These are phyloP conservation scores for Gisinianus flammeolus DNA, from an alignment of 2,888 invertebrate genomes.

Conservation along the genomic window DNA sequence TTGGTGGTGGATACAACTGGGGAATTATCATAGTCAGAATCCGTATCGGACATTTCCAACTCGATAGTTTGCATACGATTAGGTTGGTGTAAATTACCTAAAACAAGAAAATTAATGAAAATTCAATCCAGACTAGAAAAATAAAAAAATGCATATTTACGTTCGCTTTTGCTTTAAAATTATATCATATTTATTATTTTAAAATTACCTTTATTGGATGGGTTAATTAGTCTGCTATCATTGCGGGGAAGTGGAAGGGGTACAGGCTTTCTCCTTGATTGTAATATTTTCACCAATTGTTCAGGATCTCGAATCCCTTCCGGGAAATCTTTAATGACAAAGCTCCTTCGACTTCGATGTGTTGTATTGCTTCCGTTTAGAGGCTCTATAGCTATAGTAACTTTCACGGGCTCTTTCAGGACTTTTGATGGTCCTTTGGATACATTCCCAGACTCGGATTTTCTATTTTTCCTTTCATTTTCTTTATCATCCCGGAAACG, in stretches of 20 bases:
- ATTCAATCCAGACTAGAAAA: neutral
- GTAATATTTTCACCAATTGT: neutral
- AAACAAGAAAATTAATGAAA: neutral
- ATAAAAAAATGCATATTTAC: too few relatives aligned
- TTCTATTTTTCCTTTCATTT: slow-evolving; percentile 25
- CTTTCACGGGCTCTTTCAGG: neutral
- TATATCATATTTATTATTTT: too few relatives aligned
- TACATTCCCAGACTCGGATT: slow-evolving; percentile 29
- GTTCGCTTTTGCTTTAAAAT: too few relatives aligned
- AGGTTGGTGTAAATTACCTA: neutral
- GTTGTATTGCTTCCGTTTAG: neutral
- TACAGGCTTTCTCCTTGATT: neutral
- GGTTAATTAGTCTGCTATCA: too few relatives aligned
- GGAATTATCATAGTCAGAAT: neutral
- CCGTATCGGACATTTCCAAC: neutral
- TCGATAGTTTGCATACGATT: neutral
- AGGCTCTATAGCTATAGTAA: neutral
- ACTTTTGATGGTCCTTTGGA: slow-evolving; percentile 19
- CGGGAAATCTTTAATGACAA: slow-evolving; percentile 10
- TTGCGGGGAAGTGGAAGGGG: too few relatives aligned
- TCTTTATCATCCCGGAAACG: slow-evolving; percentile 19
- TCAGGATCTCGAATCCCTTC: neutral
- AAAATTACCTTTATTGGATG: too few relatives aligned
- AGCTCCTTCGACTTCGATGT: neutral
- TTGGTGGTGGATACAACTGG: neutral